These are phyloP conservation scores for Parochlus steinenii DNA, from an alignment of 2,888 invertebrate genomes.

Conservation along the genomic window DNA sequence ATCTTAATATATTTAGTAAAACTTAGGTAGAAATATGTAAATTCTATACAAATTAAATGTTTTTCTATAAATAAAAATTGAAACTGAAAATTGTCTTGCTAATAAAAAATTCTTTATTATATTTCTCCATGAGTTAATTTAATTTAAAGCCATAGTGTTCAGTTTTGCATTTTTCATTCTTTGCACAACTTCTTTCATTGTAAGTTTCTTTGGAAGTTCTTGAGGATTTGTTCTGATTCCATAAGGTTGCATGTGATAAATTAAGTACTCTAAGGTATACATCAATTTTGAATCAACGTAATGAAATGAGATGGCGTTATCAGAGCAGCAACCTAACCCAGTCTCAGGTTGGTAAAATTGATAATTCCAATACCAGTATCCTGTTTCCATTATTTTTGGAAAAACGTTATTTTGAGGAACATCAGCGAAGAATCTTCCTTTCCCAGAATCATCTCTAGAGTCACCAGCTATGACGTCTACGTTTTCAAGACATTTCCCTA, in stretches of 20 bases:
- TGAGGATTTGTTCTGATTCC: neutral
- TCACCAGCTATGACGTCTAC: constrained; percentile 79
- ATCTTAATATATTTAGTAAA: too few relatives aligned
- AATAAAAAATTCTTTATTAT: too few relatives aligned
- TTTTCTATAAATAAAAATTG: too few relatives aligned
- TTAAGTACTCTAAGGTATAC: neutral
- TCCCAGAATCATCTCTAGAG: neutral
- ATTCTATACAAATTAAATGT: too few relatives aligned
- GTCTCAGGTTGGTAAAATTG: constrained; percentile 1
- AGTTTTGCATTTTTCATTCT: too few relatives aligned
- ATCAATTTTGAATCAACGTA: neutral
- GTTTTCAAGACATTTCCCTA: constrained; percentile 64
- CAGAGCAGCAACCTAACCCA: neutral
- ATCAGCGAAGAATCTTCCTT: neutral
- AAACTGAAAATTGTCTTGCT: too few relatives aligned
- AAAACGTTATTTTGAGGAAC: neutral
- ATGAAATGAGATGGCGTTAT: neutral
- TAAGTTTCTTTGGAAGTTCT: neutral
- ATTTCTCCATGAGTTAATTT: too few relatives aligned
- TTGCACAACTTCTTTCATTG: constrained; percentile 1
- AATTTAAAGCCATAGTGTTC: too few relatives aligned
- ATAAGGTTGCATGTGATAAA: constrained; percentile 1
- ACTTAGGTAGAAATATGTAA: too few relatives aligned
- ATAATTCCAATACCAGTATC: constrained; percentile 1
- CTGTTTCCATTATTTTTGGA: too few relatives aligned